Evolutionary conservation across 35 echinoderm and acorn worm genomes (phyloP).

Genomic region (Lytechinus pictus): DNA sequence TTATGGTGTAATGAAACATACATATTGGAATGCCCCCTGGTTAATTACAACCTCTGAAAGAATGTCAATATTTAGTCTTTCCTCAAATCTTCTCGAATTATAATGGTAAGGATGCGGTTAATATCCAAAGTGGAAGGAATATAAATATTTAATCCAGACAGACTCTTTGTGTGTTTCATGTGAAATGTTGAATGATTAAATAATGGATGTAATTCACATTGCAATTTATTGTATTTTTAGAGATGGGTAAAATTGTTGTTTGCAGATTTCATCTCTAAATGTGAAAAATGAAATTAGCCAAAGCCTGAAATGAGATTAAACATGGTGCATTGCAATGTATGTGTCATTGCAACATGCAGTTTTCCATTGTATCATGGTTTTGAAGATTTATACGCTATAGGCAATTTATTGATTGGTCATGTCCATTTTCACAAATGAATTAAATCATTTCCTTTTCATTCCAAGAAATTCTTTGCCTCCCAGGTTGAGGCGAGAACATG

Average conservation of each 20-base stretch:
- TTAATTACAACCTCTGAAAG: neutral
- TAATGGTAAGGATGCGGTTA: neutral
- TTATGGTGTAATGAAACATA: conserved; percentile 10
- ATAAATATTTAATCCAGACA: too few relatives aligned
- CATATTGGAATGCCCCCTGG: neutral
- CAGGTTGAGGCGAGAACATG: neutral
- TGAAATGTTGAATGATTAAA: too few relatives aligned
- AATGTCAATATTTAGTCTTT: neutral
- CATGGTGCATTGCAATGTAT: neutral
- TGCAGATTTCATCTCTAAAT: neutral
- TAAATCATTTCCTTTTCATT: neutral
- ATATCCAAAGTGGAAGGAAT: neutral
- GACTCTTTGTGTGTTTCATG: too few relatives aligned
- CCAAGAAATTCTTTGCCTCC: neutral
- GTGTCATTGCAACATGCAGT: neutral
- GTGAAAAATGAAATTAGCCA: neutral
- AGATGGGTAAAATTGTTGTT: neutral
- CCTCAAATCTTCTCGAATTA: neutral
- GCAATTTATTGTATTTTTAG: neutral
- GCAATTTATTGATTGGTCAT: neutral
- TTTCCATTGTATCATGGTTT: neutral
- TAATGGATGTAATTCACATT: too few relatives aligned
- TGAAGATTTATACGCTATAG: neutral
- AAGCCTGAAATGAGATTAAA: neutral
- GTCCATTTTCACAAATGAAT: conserved; percentile 4